Evolutionary conservation across 2,888 invertebrate genomes (phyloP), one percentile per base, ranked within the genome.

Genomic region (Omphaloscelis lunosa): DNA sequence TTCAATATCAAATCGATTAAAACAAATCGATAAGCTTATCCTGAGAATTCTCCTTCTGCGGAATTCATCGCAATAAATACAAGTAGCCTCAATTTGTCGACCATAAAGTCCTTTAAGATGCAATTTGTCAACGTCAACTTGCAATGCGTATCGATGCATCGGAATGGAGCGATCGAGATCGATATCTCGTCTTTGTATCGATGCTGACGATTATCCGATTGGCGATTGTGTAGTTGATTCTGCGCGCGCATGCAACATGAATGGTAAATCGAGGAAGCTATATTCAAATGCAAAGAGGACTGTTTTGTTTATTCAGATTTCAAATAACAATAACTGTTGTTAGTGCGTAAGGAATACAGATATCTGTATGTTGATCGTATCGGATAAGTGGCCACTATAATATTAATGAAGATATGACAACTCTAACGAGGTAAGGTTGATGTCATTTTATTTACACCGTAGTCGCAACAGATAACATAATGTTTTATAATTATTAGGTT

Each of bases 91-190:
- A 96, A 95, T 96, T 96, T 95, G 95, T 95, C 94, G 89, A 89
- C 92, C 91, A 92, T 95, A 95, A 95, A 94, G 86, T 93, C 90
- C 88, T 88, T 90, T 90, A 92, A 93, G 91, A 90, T 90, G 93
- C 93, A 93, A 96, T 96, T 96, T 95, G 95, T 96, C 96, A 95
- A 94, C 92, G 95, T 96, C 95, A 91, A 87, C 85, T 90, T 88
- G 93, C 92, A 91, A 92, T 92, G 92, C 92, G 93, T 93, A 95
- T 94, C 94, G 93, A 93, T 93, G 91, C 92, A 94, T 94, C 92
- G 93, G 91, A 93, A 92, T 93, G 92, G 91, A 92, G 88, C 93
- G 93, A 94, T 93, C 91, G 90, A 93, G 95, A 96, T 96, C 94
- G 89, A 92, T 95, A 95, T 95, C 95, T 92, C 91, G 91, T 89